Conservation (phyloP, 2,113 vertebrate genomes). For the Cryptomyrus ogoouensis region DNA sequence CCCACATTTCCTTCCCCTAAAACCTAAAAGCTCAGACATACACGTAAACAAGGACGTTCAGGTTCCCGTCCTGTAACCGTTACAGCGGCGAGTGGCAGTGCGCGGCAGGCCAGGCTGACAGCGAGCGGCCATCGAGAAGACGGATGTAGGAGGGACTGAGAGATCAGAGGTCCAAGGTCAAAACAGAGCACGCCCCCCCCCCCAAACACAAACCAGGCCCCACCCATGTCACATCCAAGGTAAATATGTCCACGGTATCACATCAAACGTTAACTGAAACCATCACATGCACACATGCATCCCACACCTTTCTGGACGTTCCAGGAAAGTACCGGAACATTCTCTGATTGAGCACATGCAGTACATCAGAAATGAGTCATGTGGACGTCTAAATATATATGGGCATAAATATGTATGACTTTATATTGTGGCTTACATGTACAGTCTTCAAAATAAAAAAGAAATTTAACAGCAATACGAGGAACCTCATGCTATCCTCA, state of each 20-base stretch:
- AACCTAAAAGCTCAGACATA: not conserved
- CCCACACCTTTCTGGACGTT: not conserved
- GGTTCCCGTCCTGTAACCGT: not conserved
- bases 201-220: not conserved
- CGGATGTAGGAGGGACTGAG: not conserved
- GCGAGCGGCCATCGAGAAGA: not conserved
- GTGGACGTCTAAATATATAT: not conserved
- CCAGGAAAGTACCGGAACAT: not conserved
- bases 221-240: not conserved
- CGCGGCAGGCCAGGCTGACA: not conserved
- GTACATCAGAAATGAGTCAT: slow-evolving; percentile 10
- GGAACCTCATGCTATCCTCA: not conserved
- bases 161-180: not conserved
- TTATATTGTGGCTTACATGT: not conserved
- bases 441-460: not conserved
- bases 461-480: not conserved
- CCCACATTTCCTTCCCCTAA: not conserved
- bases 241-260: not conserved
- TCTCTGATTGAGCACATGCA: not conserved
- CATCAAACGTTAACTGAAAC: not conserved
- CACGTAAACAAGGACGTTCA: not conserved
- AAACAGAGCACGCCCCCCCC: not conserved
- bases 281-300: not conserved
- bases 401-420: not conserved
- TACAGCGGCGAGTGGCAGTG: not conserved